phyloP scores from a whole-genome alignment of 2,888 invertebrate species.

The Cephus sareptanus region DNA sequence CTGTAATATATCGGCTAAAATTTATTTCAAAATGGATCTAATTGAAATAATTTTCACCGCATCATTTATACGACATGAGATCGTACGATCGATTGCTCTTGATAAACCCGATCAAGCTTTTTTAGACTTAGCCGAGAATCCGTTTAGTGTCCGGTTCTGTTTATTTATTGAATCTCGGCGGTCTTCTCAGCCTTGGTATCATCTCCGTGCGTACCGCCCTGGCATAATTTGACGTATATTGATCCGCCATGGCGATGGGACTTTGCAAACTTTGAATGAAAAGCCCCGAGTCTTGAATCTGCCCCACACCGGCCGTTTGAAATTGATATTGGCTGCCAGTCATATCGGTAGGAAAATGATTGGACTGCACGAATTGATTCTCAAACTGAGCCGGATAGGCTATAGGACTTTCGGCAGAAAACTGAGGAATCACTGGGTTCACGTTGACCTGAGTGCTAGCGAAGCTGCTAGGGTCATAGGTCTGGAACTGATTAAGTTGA shows the following conservation, averaged over 20 bases:
- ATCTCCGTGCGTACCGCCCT: conserved; percentile 51
- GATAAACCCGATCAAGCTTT: not conserved
- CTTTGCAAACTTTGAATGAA: conserved; percentile 53
- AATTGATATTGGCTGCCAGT: conserved; percentile 47
- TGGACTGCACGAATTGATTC: conserved; percentile 53
- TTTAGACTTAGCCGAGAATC: not conserved
- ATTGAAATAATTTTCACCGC: conserved; percentile 64
- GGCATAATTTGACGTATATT: conserved; percentile 52
- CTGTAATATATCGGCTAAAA: conserved; percentile 52
- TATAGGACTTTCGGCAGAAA: conserved; percentile 49
- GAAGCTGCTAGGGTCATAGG: conserved; percentile 50
- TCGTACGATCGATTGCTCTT: conserved; percentile 5
- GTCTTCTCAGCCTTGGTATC: conserved; percentile 49
- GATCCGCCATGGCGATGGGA: conserved; percentile 53
- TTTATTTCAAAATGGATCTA: conserved; percentile 66
- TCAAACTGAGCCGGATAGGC: conserved; percentile 51
- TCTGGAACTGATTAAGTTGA: conserved; percentile 50
- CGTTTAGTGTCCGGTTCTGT: not conserved
- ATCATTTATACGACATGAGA: not conserved
- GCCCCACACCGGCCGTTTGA: conserved; percentile 43
- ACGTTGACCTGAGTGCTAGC: conserved; percentile 48
- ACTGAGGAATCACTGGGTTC: conserved; percentile 51
- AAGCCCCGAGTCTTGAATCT: conserved; percentile 51
- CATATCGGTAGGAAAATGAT: conserved; percentile 48
- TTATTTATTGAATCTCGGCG: conserved; percentile 52